Evolutionary conservation across 2,797 vertebrate genomes (phyloP).

Genomic region (Sphenopsis melanotis): DNA sequence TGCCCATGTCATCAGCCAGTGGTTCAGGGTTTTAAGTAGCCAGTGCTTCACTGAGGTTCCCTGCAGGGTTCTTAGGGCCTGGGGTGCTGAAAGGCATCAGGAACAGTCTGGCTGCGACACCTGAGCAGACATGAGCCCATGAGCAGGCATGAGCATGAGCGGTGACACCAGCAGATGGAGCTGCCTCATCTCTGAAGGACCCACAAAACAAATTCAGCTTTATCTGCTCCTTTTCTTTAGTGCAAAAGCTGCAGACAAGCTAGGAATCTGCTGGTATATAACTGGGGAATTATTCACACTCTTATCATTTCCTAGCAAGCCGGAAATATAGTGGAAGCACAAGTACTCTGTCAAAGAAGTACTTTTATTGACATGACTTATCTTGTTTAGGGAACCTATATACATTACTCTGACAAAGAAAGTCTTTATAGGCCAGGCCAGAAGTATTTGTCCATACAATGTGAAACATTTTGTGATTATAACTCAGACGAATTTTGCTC

Average conservation of each 20-base stretch:
- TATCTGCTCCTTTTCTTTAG: not conserved
- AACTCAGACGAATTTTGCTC: not conserved
- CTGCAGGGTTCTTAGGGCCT: not conserved
- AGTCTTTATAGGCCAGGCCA: not conserved
- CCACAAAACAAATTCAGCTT: not conserved
- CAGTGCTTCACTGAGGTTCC: not conserved
- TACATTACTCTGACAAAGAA: not conserved
- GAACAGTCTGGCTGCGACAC: not conserved
- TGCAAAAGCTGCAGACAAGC: not conserved
- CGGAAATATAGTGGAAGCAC: not conserved
- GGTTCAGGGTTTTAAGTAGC: not conserved
- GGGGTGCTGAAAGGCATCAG: not conserved
- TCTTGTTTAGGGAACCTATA: not conserved
- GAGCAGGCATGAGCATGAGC: not conserved
- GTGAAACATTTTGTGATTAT: not conserved
- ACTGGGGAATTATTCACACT: not conserved
- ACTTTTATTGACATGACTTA: not conserved
- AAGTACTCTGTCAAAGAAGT: not conserved
- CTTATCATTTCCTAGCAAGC: not conserved
- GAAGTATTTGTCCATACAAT: not conserved
- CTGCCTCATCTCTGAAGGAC: not conserved
- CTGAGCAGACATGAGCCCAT: not conserved
- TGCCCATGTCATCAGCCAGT: not conserved
- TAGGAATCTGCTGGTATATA: not conserved
- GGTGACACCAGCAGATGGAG: conserved; percentile 41